These are phyloP conservation scores for Isichthys henryi DNA, from an alignment of 2,113 vertebrate species.

Conservation along the genomic window DNA sequence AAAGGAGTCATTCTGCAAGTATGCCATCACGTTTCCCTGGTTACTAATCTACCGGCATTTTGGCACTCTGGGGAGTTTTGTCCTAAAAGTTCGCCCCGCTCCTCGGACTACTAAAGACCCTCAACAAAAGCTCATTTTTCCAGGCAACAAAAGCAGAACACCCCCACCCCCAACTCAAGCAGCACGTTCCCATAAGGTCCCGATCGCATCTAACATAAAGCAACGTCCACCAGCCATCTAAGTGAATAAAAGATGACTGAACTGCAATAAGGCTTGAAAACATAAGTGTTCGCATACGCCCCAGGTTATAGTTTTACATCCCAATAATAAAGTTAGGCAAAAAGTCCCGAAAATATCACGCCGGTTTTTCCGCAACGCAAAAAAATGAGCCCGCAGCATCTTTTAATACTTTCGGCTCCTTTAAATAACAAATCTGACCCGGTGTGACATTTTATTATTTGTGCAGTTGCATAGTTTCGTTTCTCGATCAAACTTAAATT, in stretches of 20 bases:
- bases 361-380: not conserved
- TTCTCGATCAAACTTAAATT: not conserved
- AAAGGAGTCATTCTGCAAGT: constrained; percentile 45
- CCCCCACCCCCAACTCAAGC: constrained; percentile 43
- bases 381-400: not conserved
- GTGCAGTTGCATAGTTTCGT: not conserved
- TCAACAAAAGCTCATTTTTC: constrained; percentile 68
- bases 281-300: not conserved
- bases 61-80: constrained; percentile 59
- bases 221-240: not conserved
- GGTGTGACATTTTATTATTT: not conserved
- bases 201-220: not conserved
- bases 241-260: not conserved
- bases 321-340: not conserved
- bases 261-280: not conserved
- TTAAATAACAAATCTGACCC: not conserved
- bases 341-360: not conserved
- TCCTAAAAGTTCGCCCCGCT: constrained; percentile 55
- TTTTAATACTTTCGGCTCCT: not conserved
- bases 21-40: constrained; percentile 59
- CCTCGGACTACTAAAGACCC: constrained; percentile 51
- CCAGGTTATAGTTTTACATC: not conserved
- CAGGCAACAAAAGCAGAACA: constrained; percentile 64
- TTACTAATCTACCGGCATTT: constrained; percentile 67
- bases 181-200: constrained; percentile 15